Conservation (phyloP, 2,113 vertebrate genomes). For the Megaceryle torquata region DNA sequence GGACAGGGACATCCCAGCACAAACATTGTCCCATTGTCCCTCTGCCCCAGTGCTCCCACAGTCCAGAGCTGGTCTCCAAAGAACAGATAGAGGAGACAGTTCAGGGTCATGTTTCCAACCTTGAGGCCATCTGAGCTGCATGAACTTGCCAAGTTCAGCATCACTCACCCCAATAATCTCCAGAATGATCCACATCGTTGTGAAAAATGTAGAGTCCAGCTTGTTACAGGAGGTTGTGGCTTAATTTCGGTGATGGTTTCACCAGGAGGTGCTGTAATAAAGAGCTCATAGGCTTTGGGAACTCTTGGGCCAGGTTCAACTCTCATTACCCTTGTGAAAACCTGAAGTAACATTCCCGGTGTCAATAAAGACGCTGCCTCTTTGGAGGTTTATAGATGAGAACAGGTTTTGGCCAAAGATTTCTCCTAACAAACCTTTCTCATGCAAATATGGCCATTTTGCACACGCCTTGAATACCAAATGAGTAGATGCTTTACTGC, state of each 20-base stretch:
- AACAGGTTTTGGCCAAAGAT: not conserved
- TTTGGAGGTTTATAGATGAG: not conserved
- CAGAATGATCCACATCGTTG: not conserved
- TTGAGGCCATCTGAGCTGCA: not conserved
- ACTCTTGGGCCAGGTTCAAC: not conserved
- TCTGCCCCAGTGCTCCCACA: not conserved
- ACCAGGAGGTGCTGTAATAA: not conserved
- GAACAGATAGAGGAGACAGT: not conserved
- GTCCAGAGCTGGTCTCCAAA: not conserved
- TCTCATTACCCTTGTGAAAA: not conserved
- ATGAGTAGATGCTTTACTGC: not conserved
- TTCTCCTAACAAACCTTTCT: not conserved
- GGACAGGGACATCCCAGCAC: not conserved
- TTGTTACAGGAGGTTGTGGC: not conserved
- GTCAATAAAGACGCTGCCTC: not conserved
- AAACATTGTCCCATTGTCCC: not conserved
- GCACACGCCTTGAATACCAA: not conserved
- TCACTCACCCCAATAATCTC: not conserved
- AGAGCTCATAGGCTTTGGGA: not conserved
- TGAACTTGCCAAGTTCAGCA: not conserved
- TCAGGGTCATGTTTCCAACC: not conserved
- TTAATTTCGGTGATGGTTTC: not conserved
- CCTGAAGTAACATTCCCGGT: accelerated
- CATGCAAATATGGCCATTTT: not conserved
- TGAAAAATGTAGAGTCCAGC: not conserved